Evolutionary conservation across 1,140 invertebrate species (phyloP).

Genomic region (Diprion similis): DNA sequence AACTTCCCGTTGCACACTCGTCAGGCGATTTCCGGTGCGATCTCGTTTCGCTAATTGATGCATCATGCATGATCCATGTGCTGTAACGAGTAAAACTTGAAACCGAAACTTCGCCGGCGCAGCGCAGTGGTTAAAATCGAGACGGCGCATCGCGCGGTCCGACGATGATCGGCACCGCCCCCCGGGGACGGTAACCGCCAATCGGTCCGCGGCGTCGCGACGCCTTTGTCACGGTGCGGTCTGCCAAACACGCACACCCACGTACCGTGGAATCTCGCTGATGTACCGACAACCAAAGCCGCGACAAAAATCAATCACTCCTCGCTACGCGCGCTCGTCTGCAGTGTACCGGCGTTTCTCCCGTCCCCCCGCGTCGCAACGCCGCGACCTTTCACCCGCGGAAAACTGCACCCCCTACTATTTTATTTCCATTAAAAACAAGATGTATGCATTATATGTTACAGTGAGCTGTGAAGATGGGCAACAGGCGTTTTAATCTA

Average conservation of each 20-base stretch:
- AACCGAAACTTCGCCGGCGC: too few relatives aligned
- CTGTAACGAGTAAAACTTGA: too few relatives aligned
- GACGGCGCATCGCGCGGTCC: conserved; percentile 47
- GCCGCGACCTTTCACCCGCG: too few relatives aligned
- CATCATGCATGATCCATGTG: too few relatives aligned
- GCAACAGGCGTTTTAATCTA: too few relatives aligned
- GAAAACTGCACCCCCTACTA: too few relatives aligned
- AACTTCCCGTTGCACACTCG: too few relatives aligned
- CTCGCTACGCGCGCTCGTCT: conserved; percentile 13
- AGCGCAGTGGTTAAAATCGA: too few relatives aligned
- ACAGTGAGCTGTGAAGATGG: too few relatives aligned
- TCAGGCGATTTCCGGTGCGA: too few relatives aligned
- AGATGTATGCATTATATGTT: too few relatives aligned
- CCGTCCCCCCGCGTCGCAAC: conserved; percentile 26
- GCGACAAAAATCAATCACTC: conserved; percentile 63
- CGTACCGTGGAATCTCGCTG: conserved; percentile 42
- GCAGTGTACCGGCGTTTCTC: conserved; percentile 32
- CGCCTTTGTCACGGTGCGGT: conserved; percentile 51
- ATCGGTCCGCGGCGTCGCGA: conserved; percentile 60
- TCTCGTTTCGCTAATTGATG: too few relatives aligned
- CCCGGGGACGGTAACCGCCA: conserved; percentile 60
- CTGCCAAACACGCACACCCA: conserved; percentile 43
- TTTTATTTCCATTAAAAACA: background rate
- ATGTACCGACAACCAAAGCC: conserved; percentile 57
- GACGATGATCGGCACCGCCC: conserved; percentile 62